Percentiles rank a stretch among this genome's conserved stretches.
These are phyloP conservation scores for Anarsia innoxiella DNA, from an alignment of 2,888 invertebrate genomes.

Conservation along the genomic window DNA sequence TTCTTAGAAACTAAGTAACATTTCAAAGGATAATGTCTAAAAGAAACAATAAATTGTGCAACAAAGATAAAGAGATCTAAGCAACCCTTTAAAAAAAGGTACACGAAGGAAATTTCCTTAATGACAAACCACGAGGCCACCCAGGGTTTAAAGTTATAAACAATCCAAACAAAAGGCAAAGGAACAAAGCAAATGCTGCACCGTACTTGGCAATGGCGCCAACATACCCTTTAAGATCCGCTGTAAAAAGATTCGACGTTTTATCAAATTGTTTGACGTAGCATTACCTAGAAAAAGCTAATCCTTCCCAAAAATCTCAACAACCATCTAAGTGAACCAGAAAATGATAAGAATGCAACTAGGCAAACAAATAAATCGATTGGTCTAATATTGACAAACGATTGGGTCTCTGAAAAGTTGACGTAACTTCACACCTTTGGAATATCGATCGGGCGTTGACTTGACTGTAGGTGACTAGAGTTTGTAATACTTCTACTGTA, in stretches of 20 bases:
- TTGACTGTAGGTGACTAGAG: constrained; percentile 5
- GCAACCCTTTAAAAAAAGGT: no score
- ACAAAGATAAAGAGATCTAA: no score
- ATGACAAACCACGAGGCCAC: no score
- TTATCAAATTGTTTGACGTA: background rate
- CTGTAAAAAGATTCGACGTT: background rate
- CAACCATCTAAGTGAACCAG: constrained; percentile 27
- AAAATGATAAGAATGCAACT: constrained; percentile 32
- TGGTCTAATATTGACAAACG: constrained; percentile 39
- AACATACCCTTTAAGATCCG: background rate
- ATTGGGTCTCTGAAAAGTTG: constrained; percentile 24
- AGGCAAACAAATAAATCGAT: constrained; percentile 41
- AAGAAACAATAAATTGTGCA: no score
- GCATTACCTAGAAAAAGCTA: background rate
- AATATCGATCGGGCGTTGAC: constrained; percentile 26
- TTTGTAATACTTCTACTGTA: no score
- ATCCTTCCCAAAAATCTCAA: no score
- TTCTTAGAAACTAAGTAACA: no score
- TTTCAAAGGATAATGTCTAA: no score
- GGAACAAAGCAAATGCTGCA: background rate
- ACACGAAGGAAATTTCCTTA: no score
- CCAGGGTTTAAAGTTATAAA: constrained; percentile 1
- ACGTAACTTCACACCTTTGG: constrained; percentile 27
- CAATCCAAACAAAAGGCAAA: background rate
- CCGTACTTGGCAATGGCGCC: constrained; percentile 6